Conservation (phyloP, 2,113 vertebrate species). For the Pavo muticus region DNA sequence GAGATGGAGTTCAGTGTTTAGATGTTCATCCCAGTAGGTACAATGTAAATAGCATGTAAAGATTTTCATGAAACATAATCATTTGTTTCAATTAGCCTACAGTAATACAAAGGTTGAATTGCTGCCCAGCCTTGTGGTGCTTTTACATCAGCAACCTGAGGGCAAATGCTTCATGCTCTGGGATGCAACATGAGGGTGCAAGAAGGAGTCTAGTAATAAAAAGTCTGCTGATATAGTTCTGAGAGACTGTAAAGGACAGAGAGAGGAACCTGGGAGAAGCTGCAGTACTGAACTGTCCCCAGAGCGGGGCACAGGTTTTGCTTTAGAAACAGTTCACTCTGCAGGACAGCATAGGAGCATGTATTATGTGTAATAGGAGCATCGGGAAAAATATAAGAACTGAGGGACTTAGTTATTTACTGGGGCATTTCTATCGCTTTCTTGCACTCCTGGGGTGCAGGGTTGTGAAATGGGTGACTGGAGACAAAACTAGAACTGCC, state of each 20-base stretch:
- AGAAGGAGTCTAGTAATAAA: background rate
- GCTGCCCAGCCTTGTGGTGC: background rate
- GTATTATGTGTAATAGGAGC: background rate
- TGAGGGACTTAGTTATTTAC: background rate
- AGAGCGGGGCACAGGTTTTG: background rate
- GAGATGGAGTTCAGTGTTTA: background rate
- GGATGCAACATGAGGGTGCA: fast-evolving
- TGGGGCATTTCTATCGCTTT: background rate
- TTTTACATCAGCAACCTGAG: background rate
- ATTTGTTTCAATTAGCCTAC: background rate
- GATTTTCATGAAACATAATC: background rate
- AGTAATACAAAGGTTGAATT: background rate
- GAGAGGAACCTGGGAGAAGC: background rate
- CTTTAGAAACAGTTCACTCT: background rate
- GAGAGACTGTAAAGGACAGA: background rate
- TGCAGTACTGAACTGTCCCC: background rate
- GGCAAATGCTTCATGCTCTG: background rate
- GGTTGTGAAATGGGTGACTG: background rate
- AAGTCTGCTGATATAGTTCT: background rate
- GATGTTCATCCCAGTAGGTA: background rate
- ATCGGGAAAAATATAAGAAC: background rate
- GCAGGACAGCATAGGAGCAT: background rate
- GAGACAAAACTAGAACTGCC: background rate
- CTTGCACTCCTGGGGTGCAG: background rate
- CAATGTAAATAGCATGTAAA: background rate